Evolutionary conservation across 2,797 vertebrate species (phyloP).

Genomic region (Cuniculus paca): DNA sequence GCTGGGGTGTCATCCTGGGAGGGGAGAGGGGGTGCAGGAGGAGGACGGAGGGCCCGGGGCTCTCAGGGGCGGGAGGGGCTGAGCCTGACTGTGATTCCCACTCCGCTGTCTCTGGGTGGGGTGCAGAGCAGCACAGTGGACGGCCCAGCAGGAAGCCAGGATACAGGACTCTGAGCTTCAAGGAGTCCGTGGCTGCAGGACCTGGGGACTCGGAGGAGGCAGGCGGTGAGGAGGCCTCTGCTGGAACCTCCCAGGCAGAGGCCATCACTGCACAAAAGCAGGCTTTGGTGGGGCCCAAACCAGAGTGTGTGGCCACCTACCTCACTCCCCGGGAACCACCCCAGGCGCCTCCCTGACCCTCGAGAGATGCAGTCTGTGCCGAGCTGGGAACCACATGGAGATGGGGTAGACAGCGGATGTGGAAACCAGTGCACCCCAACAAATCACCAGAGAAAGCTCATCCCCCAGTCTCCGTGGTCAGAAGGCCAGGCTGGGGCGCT

Average conservation of each 20-base stretch:
- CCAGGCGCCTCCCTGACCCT: rapidly evolving
- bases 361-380: rapidly evolving
- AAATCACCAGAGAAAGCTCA: too few relatives aligned
- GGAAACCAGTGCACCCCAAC: not conserved
- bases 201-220: not conserved
- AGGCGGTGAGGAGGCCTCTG: rapidly evolving
- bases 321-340: not conserved
- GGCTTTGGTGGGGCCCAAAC: not conserved
- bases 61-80: too few relatives aligned
- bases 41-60: not conserved
- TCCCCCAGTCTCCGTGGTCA: too few relatives aligned
- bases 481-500: too few relatives aligned
- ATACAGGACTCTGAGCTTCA: rapidly evolving
- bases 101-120: not conserved
- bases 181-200: not conserved
- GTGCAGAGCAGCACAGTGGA: not conserved
- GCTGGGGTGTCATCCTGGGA: not conserved
- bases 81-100: too few relatives aligned
- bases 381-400: not conserved
- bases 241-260: not conserved
- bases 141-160: too few relatives aligned
- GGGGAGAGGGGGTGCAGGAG: not conserved
- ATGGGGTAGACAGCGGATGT: rapidly evolving
- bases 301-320: rapidly evolving
- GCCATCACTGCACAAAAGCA: rapidly evolving